A percentile compares a stretch with the other conserved stretches of the same genome.
phyloP scores from a whole-genome alignment of 1,140 invertebrate genomes.

The Cyrtorhinus lividipennis region DNA sequence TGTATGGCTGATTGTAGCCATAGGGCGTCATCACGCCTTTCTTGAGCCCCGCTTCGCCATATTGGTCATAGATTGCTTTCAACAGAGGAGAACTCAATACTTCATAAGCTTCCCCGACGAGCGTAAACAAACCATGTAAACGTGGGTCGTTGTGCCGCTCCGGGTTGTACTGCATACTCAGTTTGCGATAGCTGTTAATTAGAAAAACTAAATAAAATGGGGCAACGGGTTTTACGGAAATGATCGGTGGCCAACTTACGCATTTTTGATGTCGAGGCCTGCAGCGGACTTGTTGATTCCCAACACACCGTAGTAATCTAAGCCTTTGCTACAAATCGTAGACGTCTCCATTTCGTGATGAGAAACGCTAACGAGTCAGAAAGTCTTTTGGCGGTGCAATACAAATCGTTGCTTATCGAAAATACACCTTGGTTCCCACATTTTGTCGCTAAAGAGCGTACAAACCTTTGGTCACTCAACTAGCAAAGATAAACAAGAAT shows the following conservation, averaged over 20 bases:
- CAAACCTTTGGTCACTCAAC: no score
- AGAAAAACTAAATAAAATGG: constrained; percentile 20
- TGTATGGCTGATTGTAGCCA: constrained; percentile 55
- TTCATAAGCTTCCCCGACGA: constrained; percentile 62
- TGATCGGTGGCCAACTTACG: constrained; percentile 33
- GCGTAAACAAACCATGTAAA: constrained; percentile 28
- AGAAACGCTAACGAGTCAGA: no score
- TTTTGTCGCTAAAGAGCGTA: no score
- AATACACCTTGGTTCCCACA: no score
- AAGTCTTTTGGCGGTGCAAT: no score
- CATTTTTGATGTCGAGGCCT: constrained; percentile 56
- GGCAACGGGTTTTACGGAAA: background rate
- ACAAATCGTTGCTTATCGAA: no score
- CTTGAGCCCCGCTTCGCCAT: constrained; percentile 76
- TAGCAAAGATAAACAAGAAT: no score
- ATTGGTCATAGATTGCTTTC: constrained; percentile 75
- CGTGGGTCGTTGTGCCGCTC: constrained; percentile 28
- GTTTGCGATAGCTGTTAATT: constrained; percentile 38
- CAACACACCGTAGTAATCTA: constrained; percentile 69
- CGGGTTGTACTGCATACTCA: constrained; percentile 51
- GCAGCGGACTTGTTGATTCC: constrained; percentile 45
- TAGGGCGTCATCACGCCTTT: constrained; percentile 46
- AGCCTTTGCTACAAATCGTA: constrained; percentile 32
- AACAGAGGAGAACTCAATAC: constrained; percentile 52
- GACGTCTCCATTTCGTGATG: background rate